These are phyloP conservation scores for Drosophila subquinaria DNA, from an alignment of 2,888 invertebrate species.

Conservation along the genomic window DNA sequence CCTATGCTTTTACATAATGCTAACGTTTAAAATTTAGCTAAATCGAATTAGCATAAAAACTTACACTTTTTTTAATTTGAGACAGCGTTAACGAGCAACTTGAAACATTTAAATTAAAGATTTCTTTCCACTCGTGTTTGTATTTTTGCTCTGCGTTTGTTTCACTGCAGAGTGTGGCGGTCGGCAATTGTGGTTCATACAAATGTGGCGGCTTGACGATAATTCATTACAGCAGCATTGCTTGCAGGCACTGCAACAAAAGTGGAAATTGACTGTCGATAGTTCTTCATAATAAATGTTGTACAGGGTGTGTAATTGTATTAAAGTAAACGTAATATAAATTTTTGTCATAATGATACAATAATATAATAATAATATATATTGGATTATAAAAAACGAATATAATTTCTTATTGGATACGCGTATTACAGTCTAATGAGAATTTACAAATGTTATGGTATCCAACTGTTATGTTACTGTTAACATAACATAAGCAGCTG, in stretches of 20 bases:
- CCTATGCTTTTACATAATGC: constrained; percentile 34
- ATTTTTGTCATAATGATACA: not conserved
- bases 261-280: not conserved
- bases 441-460: too few relatives aligned
- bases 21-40: constrained; percentile 33
- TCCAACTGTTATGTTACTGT: too few relatives aligned
- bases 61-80: constrained; percentile 63
- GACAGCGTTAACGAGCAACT: constrained; percentile 46
- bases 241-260: not conserved
- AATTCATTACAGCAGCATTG: constrained; percentile 13
- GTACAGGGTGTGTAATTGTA: not conserved
- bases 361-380: too few relatives aligned
- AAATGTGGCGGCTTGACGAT: constrained; percentile 33
- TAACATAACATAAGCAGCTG: too few relatives aligned
- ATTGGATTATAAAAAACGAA: too few relatives aligned
- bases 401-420: too few relatives aligned
- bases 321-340: not conserved
- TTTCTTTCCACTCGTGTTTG: constrained; percentile 58
- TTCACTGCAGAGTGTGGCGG: constrained; percentile 56
- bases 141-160: constrained; percentile 56
- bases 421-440: too few relatives aligned
- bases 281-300: not conserved
- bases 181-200: constrained; percentile 35
- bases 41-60: constrained; percentile 41
- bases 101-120: constrained; percentile 64